Evolutionary conservation across 2,888 invertebrate species (phyloP).

Genomic region (Drosophila neonasuta): DNA sequence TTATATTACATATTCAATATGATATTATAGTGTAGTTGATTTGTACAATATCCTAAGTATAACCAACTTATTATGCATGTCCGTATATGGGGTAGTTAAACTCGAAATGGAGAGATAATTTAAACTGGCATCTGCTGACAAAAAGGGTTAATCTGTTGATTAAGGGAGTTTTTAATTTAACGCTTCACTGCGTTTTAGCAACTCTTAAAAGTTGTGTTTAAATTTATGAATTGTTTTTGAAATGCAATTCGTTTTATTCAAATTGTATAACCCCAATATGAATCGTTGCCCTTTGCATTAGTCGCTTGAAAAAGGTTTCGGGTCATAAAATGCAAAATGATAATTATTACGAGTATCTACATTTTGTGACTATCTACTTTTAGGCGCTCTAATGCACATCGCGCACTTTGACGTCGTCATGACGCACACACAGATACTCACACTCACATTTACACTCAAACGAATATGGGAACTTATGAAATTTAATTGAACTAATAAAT

Average conservation of each 20-base stretch:
- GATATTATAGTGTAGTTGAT: conserved; percentile 30
- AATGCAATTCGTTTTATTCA: neutral
- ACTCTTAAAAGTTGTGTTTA: neutral
- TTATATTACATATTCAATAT: conserved; percentile 14
- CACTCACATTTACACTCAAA: conserved; percentile 23
- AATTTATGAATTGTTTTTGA: neutral
- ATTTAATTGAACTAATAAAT: conserved; percentile 76
- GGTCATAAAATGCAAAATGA: conserved; percentile 29
- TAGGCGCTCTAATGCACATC: conserved; percentile 59
- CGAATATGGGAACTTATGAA: conserved; percentile 61
- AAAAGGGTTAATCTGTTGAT: neutral
- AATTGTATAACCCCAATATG: neutral
- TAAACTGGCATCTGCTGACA: neutral
- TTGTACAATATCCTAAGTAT: conserved; percentile 9
- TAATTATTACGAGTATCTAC: conserved; percentile 27
- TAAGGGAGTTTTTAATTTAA: neutral
- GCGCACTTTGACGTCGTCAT: conserved; percentile 39
- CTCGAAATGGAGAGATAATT: neutral
- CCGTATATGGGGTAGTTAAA: neutral
- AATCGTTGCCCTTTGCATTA: neutral
- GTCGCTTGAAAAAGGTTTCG: conserved; percentile 18
- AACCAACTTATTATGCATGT: conserved; percentile 41
- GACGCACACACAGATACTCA: conserved; percentile 42
- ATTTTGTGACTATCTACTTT: conserved; percentile 45
- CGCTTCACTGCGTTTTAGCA: neutral